phyloP scores from a whole-genome alignment of 2,113 vertebrate genomes.

The Plotosus lineatus region DNA sequence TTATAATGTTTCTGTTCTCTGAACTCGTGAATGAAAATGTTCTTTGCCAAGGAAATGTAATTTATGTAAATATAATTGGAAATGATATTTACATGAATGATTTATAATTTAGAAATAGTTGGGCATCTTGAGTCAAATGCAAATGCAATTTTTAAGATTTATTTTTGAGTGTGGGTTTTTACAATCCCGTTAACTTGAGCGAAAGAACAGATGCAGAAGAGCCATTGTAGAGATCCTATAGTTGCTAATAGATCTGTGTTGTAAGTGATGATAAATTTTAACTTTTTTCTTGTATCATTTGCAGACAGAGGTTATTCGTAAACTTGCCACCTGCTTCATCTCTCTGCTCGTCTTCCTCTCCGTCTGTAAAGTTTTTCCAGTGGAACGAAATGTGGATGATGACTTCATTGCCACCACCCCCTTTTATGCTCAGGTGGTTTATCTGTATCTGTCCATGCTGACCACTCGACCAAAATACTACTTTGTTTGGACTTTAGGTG shows the following conservation, averaged over 20 bases:
- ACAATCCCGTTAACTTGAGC: not conserved
- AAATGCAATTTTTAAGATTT: not conserved
- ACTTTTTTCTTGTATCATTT: conserved; percentile 23
- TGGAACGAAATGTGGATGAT: conserved; percentile 87
- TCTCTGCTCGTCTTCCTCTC: conserved; percentile 87
- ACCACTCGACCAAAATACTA: conserved; percentile 96
- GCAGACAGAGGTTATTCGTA: conserved; percentile 83
- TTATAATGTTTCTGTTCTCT: not conserved
- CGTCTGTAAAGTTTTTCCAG: conserved; percentile 80
- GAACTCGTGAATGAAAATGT: not conserved
- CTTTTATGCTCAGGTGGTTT: conserved; percentile 79
- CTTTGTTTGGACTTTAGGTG: conserved; percentile 94
- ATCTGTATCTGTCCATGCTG: conserved; percentile 87
- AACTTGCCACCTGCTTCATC: conserved; percentile 84
- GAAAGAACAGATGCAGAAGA: not conserved
- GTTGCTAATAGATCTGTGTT: not conserved
- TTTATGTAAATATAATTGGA: not conserved
- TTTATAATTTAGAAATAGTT: not conserved
- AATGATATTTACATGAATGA: not conserved
- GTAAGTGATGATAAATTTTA: not conserved
- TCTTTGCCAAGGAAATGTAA: not conserved
- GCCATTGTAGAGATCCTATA: not conserved
- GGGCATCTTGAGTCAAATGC: not conserved
- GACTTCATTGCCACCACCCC: conserved; percentile 82
- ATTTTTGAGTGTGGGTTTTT: not conserved